Evolutionary conservation across 1,140 invertebrate species (phyloP).

Genomic region (Drosophila bipectinata): DNA sequence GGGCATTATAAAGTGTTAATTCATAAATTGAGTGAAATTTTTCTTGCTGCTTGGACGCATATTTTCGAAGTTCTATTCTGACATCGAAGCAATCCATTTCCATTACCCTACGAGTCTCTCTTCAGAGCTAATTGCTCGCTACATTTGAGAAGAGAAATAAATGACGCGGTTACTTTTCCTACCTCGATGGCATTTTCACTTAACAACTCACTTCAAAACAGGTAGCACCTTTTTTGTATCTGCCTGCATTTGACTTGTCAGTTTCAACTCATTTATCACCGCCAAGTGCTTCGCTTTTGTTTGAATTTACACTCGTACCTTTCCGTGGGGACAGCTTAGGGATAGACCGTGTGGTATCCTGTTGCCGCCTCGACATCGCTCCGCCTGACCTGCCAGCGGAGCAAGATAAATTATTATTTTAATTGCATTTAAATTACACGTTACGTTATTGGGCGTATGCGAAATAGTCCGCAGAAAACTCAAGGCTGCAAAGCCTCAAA

Average conservation of each 20-base stretch:
- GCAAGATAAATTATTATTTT: conserved; percentile 82
- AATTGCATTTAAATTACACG: conserved; percentile 80
- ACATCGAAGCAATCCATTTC: background rate
- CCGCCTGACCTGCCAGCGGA: conserved; percentile 58
- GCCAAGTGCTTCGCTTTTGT: conserved; percentile 48
- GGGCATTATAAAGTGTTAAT: no score
- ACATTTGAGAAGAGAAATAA: conserved; percentile 40
- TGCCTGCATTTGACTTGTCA: conserved; percentile 73
- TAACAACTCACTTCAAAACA: conserved; percentile 38
- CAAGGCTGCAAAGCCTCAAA: conserved; percentile 41
- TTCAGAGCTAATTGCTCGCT: conserved; percentile 39
- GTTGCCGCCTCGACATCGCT: conserved; percentile 16
- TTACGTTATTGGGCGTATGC: conserved; percentile 55
- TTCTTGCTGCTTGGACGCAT: background rate
- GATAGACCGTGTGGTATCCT: conserved; percentile 54
- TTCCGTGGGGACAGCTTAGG: conserved; percentile 31
- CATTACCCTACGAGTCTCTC: conserved; percentile 10
- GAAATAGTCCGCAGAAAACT: conserved; percentile 56
- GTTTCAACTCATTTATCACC: conserved; percentile 70
- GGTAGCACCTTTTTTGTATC: conserved; percentile 26
- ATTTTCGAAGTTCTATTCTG: background rate
- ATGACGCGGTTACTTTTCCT: conserved; percentile 33
- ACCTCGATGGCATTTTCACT: background rate
- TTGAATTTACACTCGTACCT: conserved; percentile 44
- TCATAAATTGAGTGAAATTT: no score